Percentiles rank a stretch among this genome's conserved stretches.
These are phyloP conservation scores for Elysia chlorotica DNA, from an alignment of 1,140 invertebrate genomes.

Conservation along the genomic window DNA sequence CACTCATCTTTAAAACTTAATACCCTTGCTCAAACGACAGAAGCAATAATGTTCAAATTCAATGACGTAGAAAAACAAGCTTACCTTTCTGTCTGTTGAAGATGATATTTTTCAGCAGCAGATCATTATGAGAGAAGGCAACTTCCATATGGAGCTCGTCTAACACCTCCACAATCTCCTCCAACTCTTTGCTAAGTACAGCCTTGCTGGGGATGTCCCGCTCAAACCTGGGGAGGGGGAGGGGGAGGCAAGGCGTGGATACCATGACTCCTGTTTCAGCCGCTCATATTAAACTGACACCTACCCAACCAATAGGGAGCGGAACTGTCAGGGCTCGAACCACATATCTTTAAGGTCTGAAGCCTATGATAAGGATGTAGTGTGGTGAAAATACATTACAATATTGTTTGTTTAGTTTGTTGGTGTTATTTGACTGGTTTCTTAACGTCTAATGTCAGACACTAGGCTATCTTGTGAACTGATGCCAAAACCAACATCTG, in stretches of 20 bases:
- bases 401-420: no score
- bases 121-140: conserved; percentile 97
- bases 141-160: conserved; percentile 75
- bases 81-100: no score
- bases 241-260: background rate
- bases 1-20: no score
- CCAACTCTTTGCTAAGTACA: conserved; percentile 73
- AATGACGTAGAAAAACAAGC: no score
- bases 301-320: background rate
- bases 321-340: background rate
- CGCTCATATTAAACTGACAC: background rate
- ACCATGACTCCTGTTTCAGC: background rate
- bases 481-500: no score
- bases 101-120: conserved; percentile 92
- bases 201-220: conserved; percentile 71
- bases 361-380: no score
- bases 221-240: conserved; percentile 76
- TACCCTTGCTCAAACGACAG: no score
- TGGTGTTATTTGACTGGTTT: no score
- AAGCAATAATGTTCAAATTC: no score
- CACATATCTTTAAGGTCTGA: background rate
- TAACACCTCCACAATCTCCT: conserved; percentile 72
- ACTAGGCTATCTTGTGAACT: no score
- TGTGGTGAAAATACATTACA: no score
- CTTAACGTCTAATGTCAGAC: no score